phyloP scores from a whole-genome alignment of 2,888 invertebrate species.

The Nemotelus nigrinus region DNA sequence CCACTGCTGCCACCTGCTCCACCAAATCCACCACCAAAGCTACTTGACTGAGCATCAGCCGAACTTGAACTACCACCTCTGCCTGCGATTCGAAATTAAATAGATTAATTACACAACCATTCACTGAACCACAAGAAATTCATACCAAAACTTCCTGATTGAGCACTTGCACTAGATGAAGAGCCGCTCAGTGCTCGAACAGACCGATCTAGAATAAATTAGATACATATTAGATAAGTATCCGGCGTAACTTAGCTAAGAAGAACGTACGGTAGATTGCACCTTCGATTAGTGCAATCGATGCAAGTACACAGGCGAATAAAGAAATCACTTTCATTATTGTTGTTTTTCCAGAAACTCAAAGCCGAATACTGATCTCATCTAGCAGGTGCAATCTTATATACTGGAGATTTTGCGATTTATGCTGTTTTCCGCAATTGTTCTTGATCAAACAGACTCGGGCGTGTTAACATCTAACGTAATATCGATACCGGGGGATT shows the following conservation, averaged over 20 bases:
- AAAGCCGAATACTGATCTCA: neutral
- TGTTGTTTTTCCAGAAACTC: neutral
- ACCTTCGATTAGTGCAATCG: neutral
- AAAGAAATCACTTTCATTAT: neutral
- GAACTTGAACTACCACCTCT: conserved; percentile 1
- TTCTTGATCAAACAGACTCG: neutral
- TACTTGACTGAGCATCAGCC: neutral
- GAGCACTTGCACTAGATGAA: conserved; percentile 1
- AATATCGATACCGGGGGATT: neutral
- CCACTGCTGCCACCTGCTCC: conserved; percentile 9
- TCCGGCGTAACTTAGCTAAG: neutral
- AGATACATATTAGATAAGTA: neutral
- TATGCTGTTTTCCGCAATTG: neutral
- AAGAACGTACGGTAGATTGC: neutral
- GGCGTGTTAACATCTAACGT: neutral
- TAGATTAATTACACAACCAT: neutral
- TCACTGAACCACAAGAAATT: neutral
- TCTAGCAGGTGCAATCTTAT: neutral
- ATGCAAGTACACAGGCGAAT: neutral
- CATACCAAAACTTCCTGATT: neutral
- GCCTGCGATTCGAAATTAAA: neutral
- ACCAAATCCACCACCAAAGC: conserved; percentile 3
- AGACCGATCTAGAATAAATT: neutral
- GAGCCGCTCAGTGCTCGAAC: neutral
- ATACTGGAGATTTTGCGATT: neutral